phyloP scores from a whole-genome alignment of 2,797 vertebrate species.

The Sebastes dallii region DNA sequence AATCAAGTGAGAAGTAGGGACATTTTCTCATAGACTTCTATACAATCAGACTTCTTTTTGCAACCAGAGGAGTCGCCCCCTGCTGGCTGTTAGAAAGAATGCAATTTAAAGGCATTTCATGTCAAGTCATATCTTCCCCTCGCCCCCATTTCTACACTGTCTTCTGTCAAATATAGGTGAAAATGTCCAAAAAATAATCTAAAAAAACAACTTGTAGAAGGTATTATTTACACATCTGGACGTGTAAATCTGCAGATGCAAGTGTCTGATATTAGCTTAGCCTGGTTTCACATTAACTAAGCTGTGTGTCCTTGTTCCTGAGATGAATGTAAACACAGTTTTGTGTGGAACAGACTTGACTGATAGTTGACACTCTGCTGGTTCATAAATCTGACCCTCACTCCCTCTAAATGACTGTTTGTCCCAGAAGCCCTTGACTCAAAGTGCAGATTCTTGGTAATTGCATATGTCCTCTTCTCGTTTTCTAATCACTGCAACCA shows the following conservation, averaged over 20 bases:
- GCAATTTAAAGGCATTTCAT: too few species aligned
- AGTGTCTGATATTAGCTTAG: not conserved
- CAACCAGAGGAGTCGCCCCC: too few species aligned
- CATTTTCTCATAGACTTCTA: too few species aligned
- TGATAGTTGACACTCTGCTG: not conserved
- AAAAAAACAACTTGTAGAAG: not conserved
- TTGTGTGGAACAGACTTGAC: not conserved
- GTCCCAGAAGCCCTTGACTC: conserved; percentile 10
- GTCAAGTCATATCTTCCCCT: fast-evolving
- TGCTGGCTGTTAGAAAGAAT: too few species aligned
- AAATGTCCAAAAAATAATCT: too few species aligned
- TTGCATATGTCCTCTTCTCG: conserved; percentile 12
- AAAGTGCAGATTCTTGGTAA: conserved; percentile 13
- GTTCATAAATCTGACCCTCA: conserved; percentile 5
- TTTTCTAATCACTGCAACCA: conserved; percentile 7
- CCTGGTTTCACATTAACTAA: not conserved
- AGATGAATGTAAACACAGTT: not conserved
- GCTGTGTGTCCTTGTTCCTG: not conserved
- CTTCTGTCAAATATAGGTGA: too few species aligned
- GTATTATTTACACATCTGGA: not conserved
- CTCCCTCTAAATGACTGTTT: conserved; percentile 2
- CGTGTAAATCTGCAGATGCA: not conserved
- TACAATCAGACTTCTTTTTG: too few species aligned
- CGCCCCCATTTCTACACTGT: too few species aligned
- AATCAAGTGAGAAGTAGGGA: too few species aligned